Percentiles rank a stretch among this genome's conserved stretches.
Conservation (phyloP, 2,888 invertebrate species). For the Cloeon dipterum region DNA sequence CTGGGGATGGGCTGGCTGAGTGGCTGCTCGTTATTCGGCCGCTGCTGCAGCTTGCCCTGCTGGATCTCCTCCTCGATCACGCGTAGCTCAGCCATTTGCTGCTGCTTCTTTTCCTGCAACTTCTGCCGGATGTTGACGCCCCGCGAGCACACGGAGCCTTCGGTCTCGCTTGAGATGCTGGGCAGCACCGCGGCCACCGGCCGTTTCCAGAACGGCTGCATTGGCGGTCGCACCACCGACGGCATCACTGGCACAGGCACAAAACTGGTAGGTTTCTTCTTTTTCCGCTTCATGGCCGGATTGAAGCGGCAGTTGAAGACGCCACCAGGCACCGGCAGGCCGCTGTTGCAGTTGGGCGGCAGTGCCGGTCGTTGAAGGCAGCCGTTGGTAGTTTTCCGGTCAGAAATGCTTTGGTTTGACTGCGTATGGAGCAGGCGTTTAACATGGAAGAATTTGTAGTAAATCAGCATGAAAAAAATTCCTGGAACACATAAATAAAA, state of each 20-base stretch:
- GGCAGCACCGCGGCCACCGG: constrained; percentile 27
- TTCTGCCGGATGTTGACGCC: constrained; percentile 68
- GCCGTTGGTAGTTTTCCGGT: neutral
- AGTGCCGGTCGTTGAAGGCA: constrained; percentile 2
- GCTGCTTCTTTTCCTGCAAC: constrained; percentile 67
- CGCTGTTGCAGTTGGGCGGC: constrained; percentile 10
- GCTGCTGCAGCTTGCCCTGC: constrained; percentile 36
- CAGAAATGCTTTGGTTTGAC: constrained; percentile 14
- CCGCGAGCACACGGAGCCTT: constrained; percentile 44
- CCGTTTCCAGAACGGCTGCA: constrained; percentile 43
- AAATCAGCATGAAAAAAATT: constrained; percentile 22
- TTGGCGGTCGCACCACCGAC: constrained; percentile 11
- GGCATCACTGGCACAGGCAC: constrained; percentile 27
- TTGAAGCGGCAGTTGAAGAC: constrained; percentile 82
- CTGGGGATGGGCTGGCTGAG: constrained; percentile 42
- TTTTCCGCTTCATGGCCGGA: constrained; percentile 50
- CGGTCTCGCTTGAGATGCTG: constrained; percentile 39
- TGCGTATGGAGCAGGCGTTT: constrained; percentile 37
- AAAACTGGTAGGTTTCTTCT: constrained; percentile 76
- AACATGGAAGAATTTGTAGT: constrained; percentile 59
- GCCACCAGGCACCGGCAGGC: constrained; percentile 36
- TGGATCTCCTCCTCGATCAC: constrained; percentile 73
- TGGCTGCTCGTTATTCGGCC: constrained; percentile 12
- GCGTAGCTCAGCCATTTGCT: constrained; percentile 59
- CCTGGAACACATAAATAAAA: too few relatives aligned